A percentile compares a stretch with the other conserved stretches of the same genome.
Evolutionary conservation across 2,888 invertebrate species (phyloP).

Genomic region (Lydus trimaculatus): DNA sequence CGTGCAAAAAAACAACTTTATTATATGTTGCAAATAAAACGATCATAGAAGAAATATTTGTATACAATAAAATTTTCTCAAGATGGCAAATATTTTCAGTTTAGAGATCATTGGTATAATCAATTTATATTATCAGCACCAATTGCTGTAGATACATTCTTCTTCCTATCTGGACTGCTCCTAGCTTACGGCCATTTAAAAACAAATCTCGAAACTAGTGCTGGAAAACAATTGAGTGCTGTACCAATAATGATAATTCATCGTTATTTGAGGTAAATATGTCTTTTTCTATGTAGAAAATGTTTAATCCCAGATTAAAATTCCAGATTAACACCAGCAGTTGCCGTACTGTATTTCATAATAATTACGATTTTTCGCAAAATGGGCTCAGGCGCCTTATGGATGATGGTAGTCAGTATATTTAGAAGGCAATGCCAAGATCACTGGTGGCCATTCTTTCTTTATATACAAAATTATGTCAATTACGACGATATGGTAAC

Average conservation of each 20-base stretch:
- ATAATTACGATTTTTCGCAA: conserved; percentile 56
- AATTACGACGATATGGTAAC: conserved; percentile 41
- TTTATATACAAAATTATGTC: conserved; percentile 59
- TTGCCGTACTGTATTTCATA: conserved; percentile 56
- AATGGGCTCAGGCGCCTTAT: conserved; percentile 60
- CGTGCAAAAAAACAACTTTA: too few species aligned
- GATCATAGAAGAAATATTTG: background rate
- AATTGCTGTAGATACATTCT: conserved; percentile 71
- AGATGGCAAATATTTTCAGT: conserved; percentile 52
- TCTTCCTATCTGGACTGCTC: conserved; percentile 69
- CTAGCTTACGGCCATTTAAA: conserved; percentile 61
- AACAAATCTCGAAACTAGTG: conserved; percentile 17
- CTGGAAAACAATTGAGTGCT: conserved; percentile 18
- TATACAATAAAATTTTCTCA: background rate
- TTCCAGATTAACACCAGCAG: conserved; percentile 53
- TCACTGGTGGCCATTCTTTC: conserved; percentile 57
- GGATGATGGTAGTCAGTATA: conserved; percentile 41
- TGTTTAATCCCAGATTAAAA: background rate
- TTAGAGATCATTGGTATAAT: conserved; percentile 42
- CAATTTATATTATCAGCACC: conserved; percentile 58
- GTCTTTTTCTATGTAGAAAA: background rate
- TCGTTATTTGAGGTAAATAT: conserved; percentile 33
- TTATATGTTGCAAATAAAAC: too few species aligned
- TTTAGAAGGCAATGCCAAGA: conserved; percentile 44
- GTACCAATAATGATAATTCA: conserved; percentile 32